Evolutionary conservation across 2,797 vertebrate genomes (phyloP).

Genomic region (Dendrocincla tyrannina): DNA sequence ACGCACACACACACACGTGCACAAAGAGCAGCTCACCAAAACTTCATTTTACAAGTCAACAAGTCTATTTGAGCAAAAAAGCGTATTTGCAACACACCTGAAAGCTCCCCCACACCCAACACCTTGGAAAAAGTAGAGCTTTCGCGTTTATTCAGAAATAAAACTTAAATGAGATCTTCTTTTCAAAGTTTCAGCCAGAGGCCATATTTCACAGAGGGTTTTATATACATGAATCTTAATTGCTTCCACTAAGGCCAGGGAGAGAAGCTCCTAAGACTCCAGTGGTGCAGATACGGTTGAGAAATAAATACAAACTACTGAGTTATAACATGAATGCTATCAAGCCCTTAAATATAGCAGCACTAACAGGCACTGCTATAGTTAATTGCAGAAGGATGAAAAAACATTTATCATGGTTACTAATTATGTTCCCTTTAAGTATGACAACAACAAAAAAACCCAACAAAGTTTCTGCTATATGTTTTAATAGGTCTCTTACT

Average conservation of each 20-base stretch:
- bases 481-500: constrained; percentile 80
- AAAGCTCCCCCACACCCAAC: not conserved
- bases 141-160: not conserved
- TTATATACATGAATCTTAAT: not conserved
- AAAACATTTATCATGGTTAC: not conserved
- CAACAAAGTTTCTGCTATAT: not conserved
- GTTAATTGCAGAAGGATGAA: not conserved
- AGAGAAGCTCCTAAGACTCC: not conserved
- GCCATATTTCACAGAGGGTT: not conserved
- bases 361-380: not conserved
- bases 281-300: not conserved
- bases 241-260: not conserved
- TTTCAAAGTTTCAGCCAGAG: not conserved
- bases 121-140: not conserved
- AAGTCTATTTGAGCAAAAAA: not conserved
- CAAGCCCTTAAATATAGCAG: not conserved
- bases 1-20: not conserved
- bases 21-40: not conserved
- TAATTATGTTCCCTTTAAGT: not conserved
- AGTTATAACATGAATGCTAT: not conserved
- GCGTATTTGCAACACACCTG: not conserved
- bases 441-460: not conserved
- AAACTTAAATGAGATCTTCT: not conserved
- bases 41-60: not conserved
- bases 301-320: not conserved